A percentile compares a stretch with the other conserved stretches of the same genome.
Conservation (phyloP, 1,140 invertebrate species). For the Oryzaephilus surinamensis region DNA sequence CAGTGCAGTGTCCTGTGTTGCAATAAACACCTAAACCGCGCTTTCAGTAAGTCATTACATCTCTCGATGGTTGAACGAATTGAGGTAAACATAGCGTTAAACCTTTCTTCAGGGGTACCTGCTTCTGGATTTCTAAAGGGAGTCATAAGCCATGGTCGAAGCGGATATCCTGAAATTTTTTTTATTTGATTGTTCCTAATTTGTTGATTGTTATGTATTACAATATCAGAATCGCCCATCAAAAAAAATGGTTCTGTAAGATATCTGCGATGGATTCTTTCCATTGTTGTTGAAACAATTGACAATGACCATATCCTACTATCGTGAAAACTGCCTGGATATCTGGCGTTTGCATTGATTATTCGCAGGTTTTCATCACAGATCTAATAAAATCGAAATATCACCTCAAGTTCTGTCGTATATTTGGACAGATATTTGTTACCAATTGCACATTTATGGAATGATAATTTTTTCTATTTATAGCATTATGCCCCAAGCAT, state of each 20-base stretch:
- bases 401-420: neutral
- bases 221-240: constrained; percentile 20
- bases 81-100: constrained; percentile 20
- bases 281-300: constrained; percentile 8
- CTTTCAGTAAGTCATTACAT: constrained; percentile 32
- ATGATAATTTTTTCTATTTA: constrained; percentile 31
- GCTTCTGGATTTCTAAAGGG: constrained; percentile 18
- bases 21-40: constrained; percentile 21
- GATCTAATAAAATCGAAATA: constrained; percentile 22
- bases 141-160: constrained; percentile 34
- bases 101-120: constrained; percentile 21
- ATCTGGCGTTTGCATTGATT: constrained; percentile 23
- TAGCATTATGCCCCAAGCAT: no score
- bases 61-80: constrained; percentile 31
- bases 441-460: constrained; percentile 29
- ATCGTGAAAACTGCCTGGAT: constrained; percentile 25
- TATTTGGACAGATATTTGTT: constrained; percentile 3
- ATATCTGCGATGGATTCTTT: constrained; percentile 4
- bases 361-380: constrained; percentile 23
- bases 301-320: constrained; percentile 24
- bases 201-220: no score
- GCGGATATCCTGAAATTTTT: constrained; percentile 30
- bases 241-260: constrained; percentile 12
- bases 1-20: constrained; percentile 22
- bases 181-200: constrained; percentile 2